Base-by-base conservation (phyloP, 2,797 vertebrate genomes). In the Siniperca undulata region DNA sequence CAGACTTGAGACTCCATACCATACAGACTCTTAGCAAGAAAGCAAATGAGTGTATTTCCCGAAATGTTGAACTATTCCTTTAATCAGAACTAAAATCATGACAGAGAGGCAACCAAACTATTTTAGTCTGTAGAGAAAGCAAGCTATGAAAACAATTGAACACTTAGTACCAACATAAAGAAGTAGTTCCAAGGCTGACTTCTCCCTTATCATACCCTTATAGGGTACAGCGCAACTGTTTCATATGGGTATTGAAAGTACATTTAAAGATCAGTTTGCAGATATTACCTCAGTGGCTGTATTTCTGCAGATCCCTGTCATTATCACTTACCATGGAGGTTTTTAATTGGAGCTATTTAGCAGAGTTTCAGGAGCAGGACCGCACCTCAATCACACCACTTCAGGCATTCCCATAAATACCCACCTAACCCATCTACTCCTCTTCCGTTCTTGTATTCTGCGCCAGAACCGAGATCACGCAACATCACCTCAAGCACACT, bases 241-340 rank as follows among this genome's bases (percentile, higher is more conserved):
- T 71, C 27, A 76, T 24, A 19, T 30, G 16, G 13, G 7, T 17
- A 59, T 58, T 40, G 27, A 46, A n/a, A 53, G 34, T 46, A 48
- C 71, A 70, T 48, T 80, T 67, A 60, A 61, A 77, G 46, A 61
- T 52, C 70, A 77, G 34, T 83, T 83, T 81, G 52, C 40, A 69
- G 60, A 38, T 40, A 55, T 70, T 56, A 79, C 55, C 50, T 78
- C 50, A 70, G 50, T 46, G 11, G 60, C 56, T 59, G 30, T 36
- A 22, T 36, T 71, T 46, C 24, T 30, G 24, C 48, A 14, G n/a
- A 61, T 65, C 74, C 42, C 53, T 62, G 30, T 77, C 40, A 74
- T 73, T 78, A 70, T 36, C 56, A 60, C 44, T 11, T 64, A 22
- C 48, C 61, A 22, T 36, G 42, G 60, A 36, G 22, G 42, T 13